These are phyloP conservation scores for Pseudochirops corinnae DNA, from an alignment of 2,797 vertebrate genomes.

Conservation along the genomic window DNA sequence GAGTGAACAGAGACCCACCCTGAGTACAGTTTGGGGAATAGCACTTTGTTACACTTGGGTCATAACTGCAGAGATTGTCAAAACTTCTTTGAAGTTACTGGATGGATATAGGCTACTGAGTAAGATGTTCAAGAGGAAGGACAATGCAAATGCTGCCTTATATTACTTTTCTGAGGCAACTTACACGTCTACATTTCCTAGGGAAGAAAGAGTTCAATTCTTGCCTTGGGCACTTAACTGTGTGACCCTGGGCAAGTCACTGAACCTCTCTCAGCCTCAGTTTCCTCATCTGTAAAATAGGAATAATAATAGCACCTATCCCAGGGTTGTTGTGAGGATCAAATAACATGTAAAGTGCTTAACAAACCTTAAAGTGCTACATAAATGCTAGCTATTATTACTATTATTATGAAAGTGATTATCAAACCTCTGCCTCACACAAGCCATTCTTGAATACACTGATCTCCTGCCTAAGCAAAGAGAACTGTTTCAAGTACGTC, in stretches of 20 bases:
- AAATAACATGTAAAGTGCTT: too few species aligned
- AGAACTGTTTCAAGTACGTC: background rate
- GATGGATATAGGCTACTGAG: background rate
- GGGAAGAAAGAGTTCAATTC: background rate
- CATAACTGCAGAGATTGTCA: background rate
- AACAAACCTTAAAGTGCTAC: too few species aligned
- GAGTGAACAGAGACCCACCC: background rate
- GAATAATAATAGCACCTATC: too few species aligned
- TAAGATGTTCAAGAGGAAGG: background rate
- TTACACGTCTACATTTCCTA: too few species aligned
- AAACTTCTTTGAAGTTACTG: background rate
- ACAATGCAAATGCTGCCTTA: background rate
- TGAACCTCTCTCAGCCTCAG: background rate
- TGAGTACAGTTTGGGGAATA: background rate
- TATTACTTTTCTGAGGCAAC: too few species aligned
- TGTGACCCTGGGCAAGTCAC: background rate
- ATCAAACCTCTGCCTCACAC: constrained; percentile 25
- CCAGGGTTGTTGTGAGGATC: too few species aligned
- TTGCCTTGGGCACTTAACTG: background rate
- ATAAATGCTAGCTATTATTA: too few species aligned
- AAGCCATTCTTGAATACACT: constrained; percentile 11
- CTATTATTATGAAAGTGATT: too few species aligned
- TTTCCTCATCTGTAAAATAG: background rate
- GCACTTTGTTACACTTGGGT: background rate
- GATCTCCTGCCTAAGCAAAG: constrained; percentile 15